These are phyloP conservation scores for Ornithorhynchus anatinus DNA, from an alignment of 2,113 vertebrate species.

Conservation along the genomic window DNA sequence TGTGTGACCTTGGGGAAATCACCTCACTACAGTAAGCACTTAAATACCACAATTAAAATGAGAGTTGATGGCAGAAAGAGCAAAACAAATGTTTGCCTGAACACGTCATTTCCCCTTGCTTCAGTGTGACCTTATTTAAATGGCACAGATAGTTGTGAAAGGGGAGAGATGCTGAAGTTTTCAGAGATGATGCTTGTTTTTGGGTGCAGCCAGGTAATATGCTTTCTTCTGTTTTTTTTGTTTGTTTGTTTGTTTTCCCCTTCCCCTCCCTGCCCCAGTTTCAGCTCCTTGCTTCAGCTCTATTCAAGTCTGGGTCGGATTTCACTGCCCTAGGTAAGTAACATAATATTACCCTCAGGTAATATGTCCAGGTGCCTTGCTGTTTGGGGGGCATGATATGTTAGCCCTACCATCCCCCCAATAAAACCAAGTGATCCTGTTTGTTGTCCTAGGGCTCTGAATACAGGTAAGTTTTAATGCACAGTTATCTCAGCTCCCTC, in stretches of 20 bases:
- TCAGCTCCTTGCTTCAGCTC: slow-evolving; percentile 94
- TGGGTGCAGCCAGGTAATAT: slow-evolving; percentile 23
- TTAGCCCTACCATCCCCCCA: background rate
- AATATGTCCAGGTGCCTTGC: background rate
- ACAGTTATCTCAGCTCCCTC: slow-evolving; percentile 23
- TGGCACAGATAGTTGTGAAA: no score
- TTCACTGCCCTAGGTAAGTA: slow-evolving; percentile 95
- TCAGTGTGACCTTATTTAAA: no score
- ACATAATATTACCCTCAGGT: background rate
- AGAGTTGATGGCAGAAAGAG: no score
- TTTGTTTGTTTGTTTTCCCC: no score
- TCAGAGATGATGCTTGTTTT: background rate
- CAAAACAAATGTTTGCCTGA: no score
- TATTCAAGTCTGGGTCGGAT: slow-evolving; percentile 95
- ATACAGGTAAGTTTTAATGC: slow-evolving; percentile 1
- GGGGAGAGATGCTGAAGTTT: no score
- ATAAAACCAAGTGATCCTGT: background rate
- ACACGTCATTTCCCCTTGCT: no score
- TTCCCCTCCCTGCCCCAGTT: slow-evolving; percentile 89
- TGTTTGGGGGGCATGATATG: background rate
- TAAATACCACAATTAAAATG: no score
- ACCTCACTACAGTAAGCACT: no score
- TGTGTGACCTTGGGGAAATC: no score
- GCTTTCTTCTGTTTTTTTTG: slow-evolving; percentile 4
- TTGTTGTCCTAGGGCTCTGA: background rate